Base-by-base conservation (phyloP, 2,888 invertebrate species). In the Metellina segmentata region DNA sequence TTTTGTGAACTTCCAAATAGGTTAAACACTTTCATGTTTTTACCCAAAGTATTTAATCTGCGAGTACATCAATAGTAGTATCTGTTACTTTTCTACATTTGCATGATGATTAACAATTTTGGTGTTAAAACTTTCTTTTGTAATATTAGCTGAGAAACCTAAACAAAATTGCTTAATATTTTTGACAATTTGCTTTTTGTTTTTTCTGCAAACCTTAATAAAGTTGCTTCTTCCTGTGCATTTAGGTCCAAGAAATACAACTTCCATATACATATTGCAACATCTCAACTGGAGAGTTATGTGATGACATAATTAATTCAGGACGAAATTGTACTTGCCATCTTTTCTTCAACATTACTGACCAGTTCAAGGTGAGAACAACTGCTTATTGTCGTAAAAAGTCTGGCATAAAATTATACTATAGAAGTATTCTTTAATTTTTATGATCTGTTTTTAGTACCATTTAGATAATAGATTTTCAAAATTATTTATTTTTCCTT, bases 181-280 rank as follows among this genome's bases (percentile, higher is more conserved):
- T 69, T 13, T 34, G 8, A 79, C 9, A 52, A 79, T 79, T 34
- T 52, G 2, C 52, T n/a, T n/a, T 53, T 6, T 7, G 0, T 2
- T 71, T 19, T 13, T 52, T 6, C 11, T 4, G 1, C 19, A 5
- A 16, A n/a, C 20, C 13, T 71, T 7, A 34, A 8, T 69, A 34
- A 7, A 49, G 20, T 81, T 8, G 13, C 13, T 4, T 61, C 13
- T 61, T 61, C 13, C 8, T 61, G 61, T 61, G 6, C 61, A 52
- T 79, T 81, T 94, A 96, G 96, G 97, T 99, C 0, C 97, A 97
- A 94, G 98, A 99, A 95, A 95, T 96, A 93, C 96, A 97, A 4
- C 96, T 97, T 89, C 97, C 98, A 94, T 99, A 99, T 94, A 99
- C 99, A 0, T 94, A 96, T 83, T 94, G 94, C 48, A 94, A 89